Evolutionary conservation across 2,888 invertebrate genomes (phyloP).

Genomic region (Nemotelus pantherinus): DNA sequence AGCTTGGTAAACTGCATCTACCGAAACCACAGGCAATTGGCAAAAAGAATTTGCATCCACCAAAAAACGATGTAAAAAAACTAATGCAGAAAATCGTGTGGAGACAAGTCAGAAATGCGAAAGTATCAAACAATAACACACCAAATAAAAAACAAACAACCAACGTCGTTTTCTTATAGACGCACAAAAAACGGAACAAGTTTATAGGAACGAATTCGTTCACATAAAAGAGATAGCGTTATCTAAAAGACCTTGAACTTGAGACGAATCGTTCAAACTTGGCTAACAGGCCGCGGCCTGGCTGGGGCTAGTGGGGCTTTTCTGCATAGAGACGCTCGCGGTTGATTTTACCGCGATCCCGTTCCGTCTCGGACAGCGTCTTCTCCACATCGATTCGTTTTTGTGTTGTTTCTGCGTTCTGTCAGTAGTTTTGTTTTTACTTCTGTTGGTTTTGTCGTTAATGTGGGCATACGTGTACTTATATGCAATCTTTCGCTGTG

Average conservation of each 20-base stretch:
- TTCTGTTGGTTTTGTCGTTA: too few species aligned
- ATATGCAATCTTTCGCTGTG: too few species aligned
- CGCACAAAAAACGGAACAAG: constrained; percentile 47
- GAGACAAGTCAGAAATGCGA: constrained; percentile 18
- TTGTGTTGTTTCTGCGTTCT: too few species aligned
- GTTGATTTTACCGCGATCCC: too few species aligned
- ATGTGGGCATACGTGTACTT: too few species aligned
- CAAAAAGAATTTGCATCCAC: not conserved
- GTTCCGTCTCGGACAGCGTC: too few species aligned
- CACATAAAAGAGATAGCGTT: constrained; percentile 54
- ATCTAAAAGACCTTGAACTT: constrained; percentile 66
- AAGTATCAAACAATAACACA: constrained; percentile 29
- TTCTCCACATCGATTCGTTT: too few species aligned
- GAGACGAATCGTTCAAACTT: constrained; percentile 61
- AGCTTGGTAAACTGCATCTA: too few species aligned
- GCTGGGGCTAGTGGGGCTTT: too few species aligned
- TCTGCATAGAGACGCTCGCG: too few species aligned
- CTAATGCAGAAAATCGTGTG: constrained; percentile 7
- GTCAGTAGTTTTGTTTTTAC: too few species aligned
- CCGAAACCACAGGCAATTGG: not conserved
- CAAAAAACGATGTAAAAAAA: constrained; percentile 14
- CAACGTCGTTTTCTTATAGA: not conserved
- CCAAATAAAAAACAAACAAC: not conserved
- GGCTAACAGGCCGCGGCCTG: constrained; percentile 28
- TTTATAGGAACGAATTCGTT: constrained; percentile 45